phyloP scores from a whole-genome alignment of 2,113 vertebrate genomes.

The Chunga burmeisteri region DNA sequence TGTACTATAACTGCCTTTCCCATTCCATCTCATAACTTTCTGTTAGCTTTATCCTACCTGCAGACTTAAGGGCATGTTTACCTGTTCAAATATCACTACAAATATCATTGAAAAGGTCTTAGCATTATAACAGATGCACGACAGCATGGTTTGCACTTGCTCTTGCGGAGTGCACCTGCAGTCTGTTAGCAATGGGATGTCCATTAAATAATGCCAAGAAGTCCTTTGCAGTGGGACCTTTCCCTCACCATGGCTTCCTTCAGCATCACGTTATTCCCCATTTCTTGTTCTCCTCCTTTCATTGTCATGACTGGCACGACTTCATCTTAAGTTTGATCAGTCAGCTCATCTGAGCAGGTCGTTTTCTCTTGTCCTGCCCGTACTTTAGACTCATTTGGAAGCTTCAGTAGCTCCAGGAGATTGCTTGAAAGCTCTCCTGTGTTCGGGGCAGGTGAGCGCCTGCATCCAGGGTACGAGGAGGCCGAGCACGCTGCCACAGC shows the following conservation, averaged over 20 bases:
- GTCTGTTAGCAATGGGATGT: slow-evolving; percentile 4
- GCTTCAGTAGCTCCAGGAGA: not conserved
- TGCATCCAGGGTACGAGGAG: not conserved
- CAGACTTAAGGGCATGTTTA: slow-evolving; percentile 46
- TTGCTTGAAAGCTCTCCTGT: not conserved
- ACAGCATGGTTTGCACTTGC: not conserved
- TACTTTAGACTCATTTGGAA: not conserved
- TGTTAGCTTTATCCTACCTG: not conserved
- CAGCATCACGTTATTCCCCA: not conserved
- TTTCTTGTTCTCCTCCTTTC: not conserved
- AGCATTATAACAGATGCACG: slow-evolving; percentile 38
- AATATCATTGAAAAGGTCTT: slow-evolving; percentile 53
- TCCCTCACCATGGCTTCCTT: not conserved
- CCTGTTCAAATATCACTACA: slow-evolving; percentile 55
- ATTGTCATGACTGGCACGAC: not conserved
- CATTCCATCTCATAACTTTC: not conserved
- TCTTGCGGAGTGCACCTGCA: slow-evolving; percentile 16
- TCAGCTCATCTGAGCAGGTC: not conserved
- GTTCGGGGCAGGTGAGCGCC: not conserved
- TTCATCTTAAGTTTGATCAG: not conserved
- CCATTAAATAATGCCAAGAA: not conserved
- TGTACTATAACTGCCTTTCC: not conserved
- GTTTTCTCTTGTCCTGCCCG: not conserved
- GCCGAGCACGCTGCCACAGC: not conserved
- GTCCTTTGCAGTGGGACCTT: not conserved